phyloP scores from a whole-genome alignment of 2,113 vertebrate species.

The Sapajus apella region DNA sequence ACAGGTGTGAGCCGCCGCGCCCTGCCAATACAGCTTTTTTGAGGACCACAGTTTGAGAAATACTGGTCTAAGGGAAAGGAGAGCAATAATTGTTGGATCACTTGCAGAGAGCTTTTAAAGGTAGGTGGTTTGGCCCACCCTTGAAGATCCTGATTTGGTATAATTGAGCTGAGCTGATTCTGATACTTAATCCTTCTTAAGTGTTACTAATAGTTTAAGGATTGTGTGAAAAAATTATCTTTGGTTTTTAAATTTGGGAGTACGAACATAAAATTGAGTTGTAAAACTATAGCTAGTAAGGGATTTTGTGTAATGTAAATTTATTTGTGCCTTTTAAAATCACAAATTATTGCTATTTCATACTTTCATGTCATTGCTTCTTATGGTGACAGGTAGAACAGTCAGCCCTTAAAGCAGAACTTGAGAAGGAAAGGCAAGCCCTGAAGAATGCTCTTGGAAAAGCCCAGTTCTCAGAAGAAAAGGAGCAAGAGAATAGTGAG shows the following conservation, averaged over 20 bases:
- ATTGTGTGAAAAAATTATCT: background rate
- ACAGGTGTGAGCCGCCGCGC: too few species aligned
- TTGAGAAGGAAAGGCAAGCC: conserved; percentile 86
- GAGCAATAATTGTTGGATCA: background rate
- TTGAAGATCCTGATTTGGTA: background rate
- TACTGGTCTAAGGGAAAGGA: background rate
- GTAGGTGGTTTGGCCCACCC: background rate
- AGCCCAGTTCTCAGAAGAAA: conserved; percentile 84
- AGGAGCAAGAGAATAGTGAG: conserved; percentile 83
- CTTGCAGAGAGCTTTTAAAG: background rate
- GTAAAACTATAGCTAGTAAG: background rate
- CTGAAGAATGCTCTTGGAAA: conserved; percentile 84
- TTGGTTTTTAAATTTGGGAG: background rate
- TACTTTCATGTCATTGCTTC: conserved; percentile 51
- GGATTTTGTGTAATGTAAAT: background rate
- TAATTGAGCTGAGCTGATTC: background rate
- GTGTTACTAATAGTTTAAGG: conserved; percentile 12
- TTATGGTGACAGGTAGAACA: conserved; percentile 84
- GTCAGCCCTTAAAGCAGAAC: conserved; percentile 85
- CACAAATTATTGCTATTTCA: conserved; percentile 8
- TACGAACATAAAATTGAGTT: background rate
- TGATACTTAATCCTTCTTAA: background rate
- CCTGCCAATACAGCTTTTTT: background rate
- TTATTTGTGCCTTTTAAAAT: conserved; percentile 13
- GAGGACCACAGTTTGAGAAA: conserved; percentile 7